Conservation (phyloP, 1,140 invertebrate genomes). For the Lanistes nyassanus region DNA sequence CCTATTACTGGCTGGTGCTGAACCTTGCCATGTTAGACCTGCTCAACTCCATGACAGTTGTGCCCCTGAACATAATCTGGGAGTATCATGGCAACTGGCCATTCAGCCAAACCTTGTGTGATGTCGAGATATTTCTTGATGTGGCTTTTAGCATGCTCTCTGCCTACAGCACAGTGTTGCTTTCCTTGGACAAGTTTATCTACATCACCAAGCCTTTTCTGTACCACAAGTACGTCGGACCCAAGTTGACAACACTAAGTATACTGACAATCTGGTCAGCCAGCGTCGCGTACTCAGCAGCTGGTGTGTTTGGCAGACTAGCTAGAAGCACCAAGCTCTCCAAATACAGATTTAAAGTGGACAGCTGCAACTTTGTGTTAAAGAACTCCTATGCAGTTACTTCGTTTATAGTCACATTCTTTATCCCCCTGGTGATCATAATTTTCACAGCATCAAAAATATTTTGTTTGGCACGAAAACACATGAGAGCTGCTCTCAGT, state of each 20-base stretch:
- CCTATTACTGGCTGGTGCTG: constrained; percentile 45
- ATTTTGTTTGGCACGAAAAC: constrained; percentile 33
- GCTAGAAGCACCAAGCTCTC: constrained; percentile 29
- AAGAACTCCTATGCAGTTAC: constrained; percentile 34
- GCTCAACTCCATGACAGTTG: constrained; percentile 35
- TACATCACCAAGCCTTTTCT: constrained; percentile 42
- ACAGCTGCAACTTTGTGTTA: constrained; percentile 36
- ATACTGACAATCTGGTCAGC: constrained; percentile 36
- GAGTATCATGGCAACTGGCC: constrained; percentile 43
- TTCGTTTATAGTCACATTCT: constrained; percentile 32
- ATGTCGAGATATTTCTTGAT: constrained; percentile 38
- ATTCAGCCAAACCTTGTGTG: constrained; percentile 33
- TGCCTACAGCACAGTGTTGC: constrained; percentile 38
- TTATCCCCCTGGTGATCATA: constrained; percentile 37
- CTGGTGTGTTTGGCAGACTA: constrained; percentile 29
- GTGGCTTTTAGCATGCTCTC: constrained; percentile 41
- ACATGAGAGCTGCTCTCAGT: constrained; percentile 16
- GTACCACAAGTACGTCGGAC: constrained; percentile 35
- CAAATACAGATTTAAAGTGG: constrained; percentile 26
- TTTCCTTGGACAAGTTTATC: constrained; percentile 46
- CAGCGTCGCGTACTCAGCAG: constrained; percentile 32
- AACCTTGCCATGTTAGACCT: constrained; percentile 43
- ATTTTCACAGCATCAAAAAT: constrained; percentile 41
- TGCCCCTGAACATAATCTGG: constrained; percentile 44
- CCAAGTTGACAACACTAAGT: constrained; percentile 18